Conservation (phyloP, 1,140 invertebrate genomes). For the Phymorhynchus buccinoides region DNA sequence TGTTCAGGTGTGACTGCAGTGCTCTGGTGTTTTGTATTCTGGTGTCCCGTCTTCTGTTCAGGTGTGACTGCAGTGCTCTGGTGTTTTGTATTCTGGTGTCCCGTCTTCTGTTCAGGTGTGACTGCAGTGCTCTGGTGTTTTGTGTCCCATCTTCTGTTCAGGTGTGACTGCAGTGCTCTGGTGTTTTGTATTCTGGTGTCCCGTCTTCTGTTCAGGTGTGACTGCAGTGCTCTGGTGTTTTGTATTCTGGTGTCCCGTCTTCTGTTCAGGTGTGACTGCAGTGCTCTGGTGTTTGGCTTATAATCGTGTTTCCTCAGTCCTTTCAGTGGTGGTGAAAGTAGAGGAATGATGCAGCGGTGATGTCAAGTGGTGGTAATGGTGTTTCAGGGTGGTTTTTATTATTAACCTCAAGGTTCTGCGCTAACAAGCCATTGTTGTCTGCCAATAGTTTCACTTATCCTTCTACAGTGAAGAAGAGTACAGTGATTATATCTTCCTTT, state of each 20-base stretch:
- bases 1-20: slow-evolving; percentile 20
- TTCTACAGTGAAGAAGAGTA: no score
- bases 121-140: no score
- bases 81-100: no score
- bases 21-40: no score
- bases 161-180: slow-evolving; percentile 12
- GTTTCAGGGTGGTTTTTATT: neutral
- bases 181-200: no score
- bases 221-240: no score
- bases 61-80: slow-evolving; percentile 12
- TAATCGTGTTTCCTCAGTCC: neutral
- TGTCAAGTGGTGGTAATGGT: neutral
- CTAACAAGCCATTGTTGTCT: no score
- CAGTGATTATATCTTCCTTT: no score
- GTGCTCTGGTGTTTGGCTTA: neutral
- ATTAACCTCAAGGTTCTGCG: no score
- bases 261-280: slow-evolving; percentile 27
- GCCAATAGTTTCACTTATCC: no score
- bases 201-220: slow-evolving; percentile 21
- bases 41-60: slow-evolving; percentile 22
- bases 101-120: slow-evolving; percentile 21
- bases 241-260: slow-evolving; percentile 14
- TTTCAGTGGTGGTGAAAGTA: neutral
- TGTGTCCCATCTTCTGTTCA: slow-evolving; percentile 24
- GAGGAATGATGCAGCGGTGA: no score